Evolutionary conservation across 2,797 vertebrate genomes (phyloP), one percentile per base, ranked within the genome.

Genomic region (Tolypeutes matacus): DNA sequence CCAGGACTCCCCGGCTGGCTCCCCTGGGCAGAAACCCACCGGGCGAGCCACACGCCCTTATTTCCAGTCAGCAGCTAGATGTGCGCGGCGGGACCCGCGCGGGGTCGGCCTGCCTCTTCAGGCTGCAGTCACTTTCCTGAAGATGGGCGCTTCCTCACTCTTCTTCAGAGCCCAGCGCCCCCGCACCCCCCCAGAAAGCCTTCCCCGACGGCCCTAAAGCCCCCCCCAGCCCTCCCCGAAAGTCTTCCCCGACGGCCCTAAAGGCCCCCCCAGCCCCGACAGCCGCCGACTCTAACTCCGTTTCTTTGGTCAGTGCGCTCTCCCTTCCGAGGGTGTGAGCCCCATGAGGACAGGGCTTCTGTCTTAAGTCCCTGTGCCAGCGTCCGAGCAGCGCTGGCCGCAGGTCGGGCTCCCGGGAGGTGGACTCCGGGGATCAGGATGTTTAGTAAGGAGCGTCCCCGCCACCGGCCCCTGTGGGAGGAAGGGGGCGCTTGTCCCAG

Each of bases 141-240:
- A 6, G 3, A 0, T 29, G 3, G 11, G 7, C 31, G 15, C 1
- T 0, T n/a, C 23, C 29, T 11, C 6, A 12, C n/a, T 36, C 34
- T 12, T 53, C 64, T 65, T 15, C 67, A 49, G 14, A 56, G 23
- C n/a, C 15, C 3, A 7, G n/a, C 18, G 0, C n/a, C 25, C n/a
- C n/a, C n/a, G n/a, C n/a, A n/a, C n/a, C n/a, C n/a, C n/a, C 3
- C 5, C 56, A 20, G 36, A 46, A 65, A 5, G 2, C 21, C 36
- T 42, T 20, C 56, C 25, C 13, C 1, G 8, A 4, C 25, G 49
- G 29, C 62, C 4, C 15, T 25, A 25, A 49, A 9, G 23, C 20
- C 60, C 46, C 34, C 23, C 76, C 5, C 5, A 1, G 2, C 17
- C 31, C 56, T n/a, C 3, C 5, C 56, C 27, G 36, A 46, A 65